These are phyloP conservation scores for Danio albolineatus DNA, from an alignment of 2,797 vertebrate species.

Conservation along the genomic window DNA sequence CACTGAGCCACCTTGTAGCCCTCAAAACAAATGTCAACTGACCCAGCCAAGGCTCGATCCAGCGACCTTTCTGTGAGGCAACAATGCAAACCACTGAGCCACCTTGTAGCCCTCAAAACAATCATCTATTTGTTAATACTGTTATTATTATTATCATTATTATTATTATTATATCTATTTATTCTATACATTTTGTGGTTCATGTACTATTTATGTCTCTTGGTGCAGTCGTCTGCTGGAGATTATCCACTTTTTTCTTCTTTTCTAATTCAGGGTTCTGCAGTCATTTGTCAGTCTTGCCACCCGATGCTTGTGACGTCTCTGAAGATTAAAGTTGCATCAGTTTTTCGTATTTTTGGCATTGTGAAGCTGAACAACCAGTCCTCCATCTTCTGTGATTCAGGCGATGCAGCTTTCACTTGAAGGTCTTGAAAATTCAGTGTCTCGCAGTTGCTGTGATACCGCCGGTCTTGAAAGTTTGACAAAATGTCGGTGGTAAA, in stretches of 20 bases:
- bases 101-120: too few relatives aligned
- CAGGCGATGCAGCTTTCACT: conserved; percentile 8
- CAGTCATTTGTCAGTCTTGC: conserved; percentile 2
- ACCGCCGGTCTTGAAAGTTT: conserved; percentile 3
- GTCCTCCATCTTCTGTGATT: conserved; percentile 15
- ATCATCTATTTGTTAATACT: too few relatives aligned
- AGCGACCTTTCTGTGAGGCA: too few relatives aligned
- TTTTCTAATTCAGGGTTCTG: neutral
- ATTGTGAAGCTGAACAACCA: neutral
- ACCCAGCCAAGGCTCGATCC: too few relatives aligned
- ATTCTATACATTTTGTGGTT: too few relatives aligned
- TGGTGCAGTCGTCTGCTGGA: neutral
- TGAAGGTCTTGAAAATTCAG: conserved; percentile 15
- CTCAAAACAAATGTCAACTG: too few relatives aligned
- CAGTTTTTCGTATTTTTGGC: neutral
- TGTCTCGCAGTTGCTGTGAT: conserved; percentile 7
- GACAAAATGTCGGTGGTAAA: neutral
- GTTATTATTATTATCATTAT: too few relatives aligned
- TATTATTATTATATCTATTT: too few relatives aligned
- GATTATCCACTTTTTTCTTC: neutral
- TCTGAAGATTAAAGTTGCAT: conserved; percentile 24
- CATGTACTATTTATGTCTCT: neutral
- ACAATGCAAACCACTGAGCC: too few relatives aligned
- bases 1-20: too few relatives aligned
- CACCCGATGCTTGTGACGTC: neutral